Base-by-base conservation (phyloP, 1,140 invertebrate species). In the Ectropis grisescens region DNA sequence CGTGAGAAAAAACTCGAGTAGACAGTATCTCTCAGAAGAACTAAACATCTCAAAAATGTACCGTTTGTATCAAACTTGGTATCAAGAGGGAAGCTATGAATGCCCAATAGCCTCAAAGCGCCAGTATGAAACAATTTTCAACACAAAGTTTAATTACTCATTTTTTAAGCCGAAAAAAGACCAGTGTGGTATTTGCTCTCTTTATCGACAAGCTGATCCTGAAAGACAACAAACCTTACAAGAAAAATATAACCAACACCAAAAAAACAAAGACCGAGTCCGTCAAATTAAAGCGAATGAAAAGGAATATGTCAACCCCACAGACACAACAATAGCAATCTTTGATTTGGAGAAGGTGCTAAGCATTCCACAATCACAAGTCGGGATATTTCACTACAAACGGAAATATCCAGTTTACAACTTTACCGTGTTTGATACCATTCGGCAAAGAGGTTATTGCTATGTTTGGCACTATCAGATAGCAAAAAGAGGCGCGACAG, bases 361-460 rank as follows among this genome's bases (percentile, higher is more conserved):
- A n/a, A 43, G 9, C 29, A 29, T 15, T 27, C 22, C 26, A 24
- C 36, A 52, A 33, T 39, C 35, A 12, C 10, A 39, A 27, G 41
- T 52, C 10, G 52, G 29, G 11, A 48, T 1, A n/a, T n/a, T n/a
- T n/a, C n/a, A n/a, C n/a, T n/a, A n/a, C n/a, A n/a, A n/a, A n/a
- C n/a, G n/a, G n/a, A 52, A 52, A 39, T 52, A 47, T 27, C 32
- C 53, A 2, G 29, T 51, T 6, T 52, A 51, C 12, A 56, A 56
- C 35, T 47, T 56, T 31, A 56, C 41, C n/a, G n/a, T 51, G 8
- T 56, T 32, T 35, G 27, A 50, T 24, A 6, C 19, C 11, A 11
- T 33, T 12, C 24, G 7, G 14, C 34, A 37, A 37, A 14, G 16
- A 36, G n/a, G n/a, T n/a, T n/a, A n/a, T n/a, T n/a, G n/a, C n/a